Evolutionary conservation across 2,113 vertebrate genomes (phyloP), one percentile per base, ranked within the genome.

Genomic region (Daubentonia madagascariensis): DNA sequence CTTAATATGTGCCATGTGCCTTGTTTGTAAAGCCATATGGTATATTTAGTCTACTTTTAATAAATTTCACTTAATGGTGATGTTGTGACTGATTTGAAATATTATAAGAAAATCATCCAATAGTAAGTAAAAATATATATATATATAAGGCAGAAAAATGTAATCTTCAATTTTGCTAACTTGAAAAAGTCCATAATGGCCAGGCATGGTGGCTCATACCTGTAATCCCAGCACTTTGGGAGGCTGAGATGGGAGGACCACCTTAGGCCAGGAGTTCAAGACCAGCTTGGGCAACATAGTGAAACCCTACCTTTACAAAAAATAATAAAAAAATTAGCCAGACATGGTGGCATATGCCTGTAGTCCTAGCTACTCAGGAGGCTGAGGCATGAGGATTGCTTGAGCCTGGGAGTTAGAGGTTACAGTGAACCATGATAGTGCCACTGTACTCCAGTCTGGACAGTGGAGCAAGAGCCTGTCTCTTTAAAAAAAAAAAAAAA

Each of bases 41-140:
- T 83, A 48, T 40, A 50, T 67, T 81, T 89, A 92, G 40, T 37
- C 73, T 84, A 37, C 22, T 90, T 96, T 76, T 43, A 89, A 45
- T 85, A 30, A 57, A 48, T 84, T 79, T 91, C 50, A 32, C 20
- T 84, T 89, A 68, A 63, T 91, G 30, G 70, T 75, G 70, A 37
- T 52, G n/a, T 95, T 89, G n/a, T 94, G 40, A 87, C 20, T 73
- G 54, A 73, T 87, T 86, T 81, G 45, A 93, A 93, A 79, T 96
- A 54, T 14, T 25, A 17, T 94, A 48, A 68, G 88, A 68, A 92
- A 92, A 78, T 90, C 0, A 12, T 85, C 23, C 13, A 81, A 5
- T 40, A 83, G 25, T 91, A 75, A 83, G 22, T 40, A 95, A 85
- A 52, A 84, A 81, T 32, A 43, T 65, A 18, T 3, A 22, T 9